phyloP scores from a whole-genome alignment of 2,888 invertebrate species.

The Biston betularia region DNA sequence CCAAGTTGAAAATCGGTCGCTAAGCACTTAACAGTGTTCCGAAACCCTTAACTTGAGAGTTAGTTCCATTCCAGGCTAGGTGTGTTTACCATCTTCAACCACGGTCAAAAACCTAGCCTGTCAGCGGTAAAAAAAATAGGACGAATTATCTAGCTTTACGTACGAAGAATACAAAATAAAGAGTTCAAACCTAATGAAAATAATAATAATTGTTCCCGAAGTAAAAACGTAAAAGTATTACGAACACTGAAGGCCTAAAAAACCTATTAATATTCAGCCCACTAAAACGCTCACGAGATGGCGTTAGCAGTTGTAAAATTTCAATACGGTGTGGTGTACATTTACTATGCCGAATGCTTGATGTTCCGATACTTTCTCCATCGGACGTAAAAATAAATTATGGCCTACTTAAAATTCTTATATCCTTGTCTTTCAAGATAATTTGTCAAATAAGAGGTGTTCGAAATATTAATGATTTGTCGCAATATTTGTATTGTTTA shows the following conservation, averaged over 20 bases:
- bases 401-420: constrained; percentile 25
- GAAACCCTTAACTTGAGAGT: too few species aligned
- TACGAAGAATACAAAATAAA: too few species aligned
- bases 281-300: constrained; percentile 48
- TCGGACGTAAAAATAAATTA: constrained; percentile 27
- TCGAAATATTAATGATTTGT: constrained; percentile 23
- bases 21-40: too few species aligned
- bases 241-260: not conserved
- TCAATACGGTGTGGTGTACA: not conserved
- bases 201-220: not conserved
- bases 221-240: not conserved
- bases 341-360: not conserved
- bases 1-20: too few species aligned
- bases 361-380: constrained; percentile 22
- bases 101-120: too few species aligned
- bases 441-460: constrained; percentile 28
- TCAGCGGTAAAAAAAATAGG: too few species aligned
- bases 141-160: too few species aligned
- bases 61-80: too few species aligned
- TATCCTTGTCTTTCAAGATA: constrained; percentile 28
- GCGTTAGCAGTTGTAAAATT: constrained; percentile 48
- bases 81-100: too few species aligned
- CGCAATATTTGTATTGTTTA: constrained; percentile 25
- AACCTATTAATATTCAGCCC: not conserved
- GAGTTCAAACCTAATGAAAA: not conserved